Evolutionary conservation across 2,113 vertebrate species (phyloP).

Genomic region (Clarias gariepinus): DNA sequence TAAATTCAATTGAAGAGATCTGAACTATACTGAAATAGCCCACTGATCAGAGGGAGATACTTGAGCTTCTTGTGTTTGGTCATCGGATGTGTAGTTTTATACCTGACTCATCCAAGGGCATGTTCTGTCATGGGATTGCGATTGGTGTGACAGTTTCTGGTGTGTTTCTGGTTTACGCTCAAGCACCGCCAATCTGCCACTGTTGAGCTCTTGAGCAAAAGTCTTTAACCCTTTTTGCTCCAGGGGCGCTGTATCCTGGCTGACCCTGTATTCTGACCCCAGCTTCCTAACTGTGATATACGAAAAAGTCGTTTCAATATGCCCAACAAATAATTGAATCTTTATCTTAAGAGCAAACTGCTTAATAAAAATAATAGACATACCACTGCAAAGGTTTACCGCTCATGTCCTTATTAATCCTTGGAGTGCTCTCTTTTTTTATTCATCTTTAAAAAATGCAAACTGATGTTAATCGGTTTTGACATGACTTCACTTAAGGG

Average conservation of each 20-base stretch:
- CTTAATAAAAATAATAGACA: background rate
- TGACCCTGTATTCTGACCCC: too few relatives aligned
- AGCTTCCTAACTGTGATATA: too few relatives aligned
- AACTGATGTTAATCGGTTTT: conserved; percentile 11
- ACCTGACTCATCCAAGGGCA: too few relatives aligned
- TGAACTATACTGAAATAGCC: background rate
- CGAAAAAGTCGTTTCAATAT: too few relatives aligned
- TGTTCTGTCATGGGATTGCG: too few relatives aligned
- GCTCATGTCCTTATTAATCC: conserved; percentile 26
- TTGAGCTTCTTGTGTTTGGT: background rate
- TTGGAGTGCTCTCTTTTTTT: background rate
- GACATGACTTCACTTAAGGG: conserved; percentile 22
- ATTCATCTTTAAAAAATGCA: conserved; percentile 6
- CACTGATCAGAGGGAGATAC: background rate
- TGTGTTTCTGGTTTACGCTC: too few relatives aligned
- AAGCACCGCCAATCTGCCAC: too few relatives aligned
- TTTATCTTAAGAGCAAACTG: background rate
- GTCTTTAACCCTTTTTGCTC: too few relatives aligned
- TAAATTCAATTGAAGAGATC: background rate
- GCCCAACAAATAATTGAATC: too few relatives aligned
- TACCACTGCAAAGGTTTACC: background rate
- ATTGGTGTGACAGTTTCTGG: too few relatives aligned
- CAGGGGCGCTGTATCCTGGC: too few relatives aligned
- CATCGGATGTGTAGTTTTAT: background rate
- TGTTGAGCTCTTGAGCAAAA: too few relatives aligned